Base-by-base conservation (phyloP, 2,888 invertebrate species). In the Ophion slaviceki region DNA sequence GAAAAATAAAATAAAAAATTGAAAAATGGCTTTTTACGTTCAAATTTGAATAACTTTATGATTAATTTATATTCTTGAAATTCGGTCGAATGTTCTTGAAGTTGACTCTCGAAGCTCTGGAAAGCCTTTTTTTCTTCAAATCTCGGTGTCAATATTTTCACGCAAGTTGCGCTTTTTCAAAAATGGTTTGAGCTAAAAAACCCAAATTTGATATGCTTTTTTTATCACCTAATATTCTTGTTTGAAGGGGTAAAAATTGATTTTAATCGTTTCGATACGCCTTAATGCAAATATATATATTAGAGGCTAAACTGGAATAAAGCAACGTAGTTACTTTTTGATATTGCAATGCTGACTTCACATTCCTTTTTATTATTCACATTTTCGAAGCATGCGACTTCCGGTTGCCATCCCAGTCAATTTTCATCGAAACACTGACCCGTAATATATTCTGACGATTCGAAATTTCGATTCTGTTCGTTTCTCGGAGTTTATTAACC, bases 401-500 rank as follows among this genome's bases (percentile, higher is more conserved):
- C 6, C 17, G 47, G 47, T 47, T 47, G 47, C 47, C 3, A 17
- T 53, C 14, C 53, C 17, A 17, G 40, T 6, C 40, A 20, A 20
- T 7, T 36, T 68, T 45, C 0, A 45, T 68, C 17, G 45, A 45
- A 45, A 8, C 10, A 24, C 28, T 57, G 17, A 53, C 17, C 53
- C 4, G 17, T 53, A 17, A 17, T 14, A 14, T 17, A 3, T 5
- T 17, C 53, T 17, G n/a, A 24, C 14, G 71, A 71, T 71, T 72
- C 59, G 59, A 72, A 72, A 72, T 24, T 32, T 64, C 28, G 64
- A 32, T 64, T 64, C 3, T 17, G 32, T 24, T 64, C 14, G 32
- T 64, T 32, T 28, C 32, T 11, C 32, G 32, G 32, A 17, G 28
- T 32, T 14, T 64, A 64, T 64, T 32, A 64, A 64, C 32, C 14